Conservation (phyloP, 1,140 invertebrate species). For the Caenorhabditis elegans region WBcel235 BX284606.5:12584501-12585000, state of each 20-base stretch:
- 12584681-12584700: background rate
- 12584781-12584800: no score
- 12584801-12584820: no score
- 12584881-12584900: no score
- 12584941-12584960: no score
- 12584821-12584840: no score
- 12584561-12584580: background rate
- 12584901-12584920: no score
- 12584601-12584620: background rate
- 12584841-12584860: no score
- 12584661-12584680: background rate
- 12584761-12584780: no score
- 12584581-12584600: background rate
- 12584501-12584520: background rate
- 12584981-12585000: no score
- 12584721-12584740: background rate
- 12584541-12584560: background rate
- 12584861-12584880: no score
- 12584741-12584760: background rate
- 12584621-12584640: background rate
- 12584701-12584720: background rate
- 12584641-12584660: background rate
- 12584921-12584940: no score
- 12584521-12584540: background rate
- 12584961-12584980: no score